Evolutionary conservation across 2,797 vertebrate species (phyloP), one percentile per base, ranked within the genome.

Genomic region (Arnoldichthys spilopterus): DNA sequence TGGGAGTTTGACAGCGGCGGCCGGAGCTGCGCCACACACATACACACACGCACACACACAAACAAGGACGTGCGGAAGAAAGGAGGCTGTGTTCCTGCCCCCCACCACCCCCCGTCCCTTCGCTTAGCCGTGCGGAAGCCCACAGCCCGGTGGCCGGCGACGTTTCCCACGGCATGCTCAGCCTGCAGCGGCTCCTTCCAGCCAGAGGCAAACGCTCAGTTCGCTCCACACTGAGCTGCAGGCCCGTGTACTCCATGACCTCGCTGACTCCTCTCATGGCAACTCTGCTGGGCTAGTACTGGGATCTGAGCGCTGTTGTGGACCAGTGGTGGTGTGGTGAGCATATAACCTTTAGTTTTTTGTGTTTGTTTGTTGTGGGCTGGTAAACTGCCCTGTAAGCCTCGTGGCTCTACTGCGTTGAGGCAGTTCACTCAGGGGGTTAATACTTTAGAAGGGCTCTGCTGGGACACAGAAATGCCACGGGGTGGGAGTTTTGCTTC

Each of bases 1-100:
- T 85, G 85, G 87, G 88, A 87, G 86, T 93, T 89, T 94, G 94
- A 93, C 93, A 94, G 93, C 91, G 83, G 87, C 87, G 86, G 62
- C 32, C 59, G 59, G 86, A 85, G 83, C 84, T 83, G 84, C 68
- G 80, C 85, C 86, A 85, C 83, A n/a, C n/a, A n/a, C n/a, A n/a
- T n/a, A n/a, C n/a, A n/a, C n/a, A n/a, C n/a, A n/a, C n/a, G n/a
- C n/a, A n/a, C n/a, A n/a, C n/a, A n/a, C n/a, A 82, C 85, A 83
- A 89, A 89, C 89, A 83, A 86, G 92, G 89, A 90, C 89, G 85
- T 68, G 79, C 78, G 72, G 49, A 84, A 71, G 74, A 58, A 84
- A 76, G 78, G 83, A 85, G 83, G 70, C 84, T 51, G 45, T 78
- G 5, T 77, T 81, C 51, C 73, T 18, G 34, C 59, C 70, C 62